These are phyloP conservation scores for Ooceraea biroi DNA, from an alignment of 1,140 invertebrate species.

Conservation along the genomic window DNA sequence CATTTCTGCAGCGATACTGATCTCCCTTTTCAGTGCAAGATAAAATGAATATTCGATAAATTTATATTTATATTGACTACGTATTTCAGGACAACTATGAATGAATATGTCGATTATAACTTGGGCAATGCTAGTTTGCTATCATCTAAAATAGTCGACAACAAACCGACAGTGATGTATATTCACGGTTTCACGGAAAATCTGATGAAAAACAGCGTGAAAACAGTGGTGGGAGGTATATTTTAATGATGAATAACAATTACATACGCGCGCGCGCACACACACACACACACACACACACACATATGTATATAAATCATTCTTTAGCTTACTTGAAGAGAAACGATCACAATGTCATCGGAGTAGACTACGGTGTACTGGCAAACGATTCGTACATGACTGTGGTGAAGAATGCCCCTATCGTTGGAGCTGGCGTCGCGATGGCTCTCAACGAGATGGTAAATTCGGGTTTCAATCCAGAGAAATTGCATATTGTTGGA, in stretches of 20 bases:
- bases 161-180: conserved; percentile 79
- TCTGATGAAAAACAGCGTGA: conserved; percentile 73
- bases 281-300: too few relatives aligned
- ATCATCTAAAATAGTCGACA: conserved; percentile 47
- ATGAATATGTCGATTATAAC: conserved; percentile 63
- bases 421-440: conserved; percentile 77
- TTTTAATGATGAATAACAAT: background rate
- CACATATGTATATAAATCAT: too few relatives aligned
- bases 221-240: conserved; percentile 78
- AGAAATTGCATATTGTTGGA: conserved; percentile 89
- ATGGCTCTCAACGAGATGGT: conserved; percentile 67
- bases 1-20: conserved; percentile 3
- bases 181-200: conserved; percentile 82
- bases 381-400: conserved; percentile 87
- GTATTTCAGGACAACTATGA: conserved; percentile 41
- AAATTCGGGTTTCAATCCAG: conserved; percentile 76
- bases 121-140: conserved; percentile 47
- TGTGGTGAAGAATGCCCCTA: conserved; percentile 85
- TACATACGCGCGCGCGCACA: too few relatives aligned
- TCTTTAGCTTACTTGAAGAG: conserved; percentile 80
- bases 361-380: conserved; percentile 88
- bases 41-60: conserved; percentile 4
- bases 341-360: conserved; percentile 81
- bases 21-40: background rate
- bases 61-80: background rate